Evolutionary conservation across 1,140 invertebrate species (phyloP).

Genomic region (Mycetomoellerius zeteki): DNA sequence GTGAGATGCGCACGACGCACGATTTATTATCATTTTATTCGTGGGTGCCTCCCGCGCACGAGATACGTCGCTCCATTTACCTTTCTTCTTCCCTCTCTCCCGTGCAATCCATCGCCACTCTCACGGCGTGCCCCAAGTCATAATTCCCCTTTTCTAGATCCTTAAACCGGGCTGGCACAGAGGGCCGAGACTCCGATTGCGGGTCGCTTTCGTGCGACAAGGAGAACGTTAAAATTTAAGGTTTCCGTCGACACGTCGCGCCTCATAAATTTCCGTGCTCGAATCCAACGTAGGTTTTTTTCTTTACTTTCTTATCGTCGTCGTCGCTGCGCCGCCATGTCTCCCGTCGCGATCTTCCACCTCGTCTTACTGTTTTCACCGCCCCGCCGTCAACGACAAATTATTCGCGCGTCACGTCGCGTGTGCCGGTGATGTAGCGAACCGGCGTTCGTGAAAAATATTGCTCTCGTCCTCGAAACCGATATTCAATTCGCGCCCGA

Average conservation of each 20-base stretch:
- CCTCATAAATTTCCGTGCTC: slow-evolving; percentile 72
- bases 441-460: neutral
- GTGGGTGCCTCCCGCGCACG: slow-evolving; percentile 52
- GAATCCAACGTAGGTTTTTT: slow-evolving; percentile 62
- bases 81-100: neutral
- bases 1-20: slow-evolving; percentile 1
- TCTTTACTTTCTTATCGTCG: slow-evolving; percentile 57
- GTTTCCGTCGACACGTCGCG: slow-evolving; percentile 76
- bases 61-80: neutral
- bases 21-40: slow-evolving; percentile 77
- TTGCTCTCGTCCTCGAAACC: neutral
- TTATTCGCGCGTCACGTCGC: slow-evolving; percentile 31
- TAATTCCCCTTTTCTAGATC: slow-evolving; percentile 64
- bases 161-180: slow-evolving; percentile 61
- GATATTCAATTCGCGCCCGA: neutral
- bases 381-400: slow-evolving; percentile 20
- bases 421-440: neutral
- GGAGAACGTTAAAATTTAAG: slow-evolving; percentile 76
- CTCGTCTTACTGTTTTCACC: neutral
- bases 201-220: slow-evolving; percentile 39
- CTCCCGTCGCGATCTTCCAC: slow-evolving; percentile 16
- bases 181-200: slow-evolving; percentile 51
- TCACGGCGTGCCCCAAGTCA: slow-evolving; percentile 28
- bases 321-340: slow-evolving; percentile 32
- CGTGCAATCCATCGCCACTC: neutral